Evolutionary conservation across 2,797 vertebrate species (phyloP), one percentile per base, ranked within the genome.

Genomic region (Mormyrus hasselquistii): DNA sequence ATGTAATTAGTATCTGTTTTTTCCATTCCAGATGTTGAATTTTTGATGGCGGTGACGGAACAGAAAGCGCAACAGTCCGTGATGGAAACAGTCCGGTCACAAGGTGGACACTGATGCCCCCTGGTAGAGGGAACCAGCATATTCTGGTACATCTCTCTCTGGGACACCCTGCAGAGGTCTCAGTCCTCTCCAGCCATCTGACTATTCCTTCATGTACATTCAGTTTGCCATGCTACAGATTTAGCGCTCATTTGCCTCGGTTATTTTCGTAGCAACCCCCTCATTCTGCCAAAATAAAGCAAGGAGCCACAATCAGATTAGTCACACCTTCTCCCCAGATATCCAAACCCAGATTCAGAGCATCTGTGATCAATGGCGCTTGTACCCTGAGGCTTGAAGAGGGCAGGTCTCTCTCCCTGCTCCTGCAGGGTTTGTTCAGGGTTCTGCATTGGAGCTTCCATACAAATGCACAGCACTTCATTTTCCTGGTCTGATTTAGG

Each of bases 21-120:
- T 94, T 94, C 90, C 90, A 92, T 93, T 92, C 91, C 94, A 94
- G 92, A 93, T 93, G 92, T 91, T 89, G 88, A 88, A 38, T 41
- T 91, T 57, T 52, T 53, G 88, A 88, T 41, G 83, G 44, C 34
- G 25, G 88, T 41, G 12, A 76, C 49, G 12, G 57, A 57, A 83
- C 16, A 69, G 7, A 38, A n/a, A 41, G 1, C 4, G 34, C 19
- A 86, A 53, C 22, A 34, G 83, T 53, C 50, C 22, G 7, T 53
- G 47, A 22, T 52, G 83, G 47, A 29, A 52, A 50, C 49, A 86
- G 47, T 86, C 49, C n/a, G 3, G 47, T 50, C 8, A 44, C 47
- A 84, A 5, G 82, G 49, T 29, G 49, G n/a, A 25, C 29, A 29
- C 3, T n/a, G 5, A 22, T 84, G 82, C 9, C 82, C 82, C 49